phyloP scores from a whole-genome alignment of 2,888 invertebrate species.

The Sminthurides aquaticus region DNA sequence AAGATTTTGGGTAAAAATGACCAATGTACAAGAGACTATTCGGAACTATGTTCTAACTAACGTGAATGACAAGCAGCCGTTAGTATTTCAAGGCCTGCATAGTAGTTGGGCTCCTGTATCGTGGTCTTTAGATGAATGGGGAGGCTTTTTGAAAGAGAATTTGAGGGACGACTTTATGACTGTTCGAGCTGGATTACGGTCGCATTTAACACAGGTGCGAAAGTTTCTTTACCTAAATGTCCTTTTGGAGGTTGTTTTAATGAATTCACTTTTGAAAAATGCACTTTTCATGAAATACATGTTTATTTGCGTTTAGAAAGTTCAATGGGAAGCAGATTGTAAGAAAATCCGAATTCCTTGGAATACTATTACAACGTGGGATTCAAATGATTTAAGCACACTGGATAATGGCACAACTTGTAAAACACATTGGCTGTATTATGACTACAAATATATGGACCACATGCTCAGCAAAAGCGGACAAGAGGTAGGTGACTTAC shows the following conservation, averaged over 20 bases:
- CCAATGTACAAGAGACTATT: neutral
- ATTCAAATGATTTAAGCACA: conserved; percentile 41
- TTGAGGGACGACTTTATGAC: neutral
- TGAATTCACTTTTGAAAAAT: too few relatives aligned
- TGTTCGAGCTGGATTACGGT: neutral
- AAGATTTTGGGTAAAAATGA: neutral
- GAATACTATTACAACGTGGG: conserved; percentile 55
- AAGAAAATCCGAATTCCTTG: conserved; percentile 56
- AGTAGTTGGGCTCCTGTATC: conserved; percentile 55
- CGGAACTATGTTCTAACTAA: conserved; percentile 24
- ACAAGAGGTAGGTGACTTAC: neutral
- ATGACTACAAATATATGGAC: conserved; percentile 72
- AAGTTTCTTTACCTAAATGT: too few relatives aligned
- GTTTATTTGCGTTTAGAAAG: conserved; percentile 48
- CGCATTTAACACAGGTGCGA: neutral
- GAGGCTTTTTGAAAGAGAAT: conserved; percentile 48
- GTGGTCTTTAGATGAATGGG: conserved; percentile 59
- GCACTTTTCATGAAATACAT: neutral
- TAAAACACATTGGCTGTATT: conserved; percentile 61
- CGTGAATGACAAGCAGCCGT: conserved; percentile 32
- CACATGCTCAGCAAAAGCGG: neutral
- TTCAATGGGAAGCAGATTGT: conserved; percentile 74
- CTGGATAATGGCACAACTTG: conserved; percentile 3
- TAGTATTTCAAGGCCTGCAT: conserved; percentile 44
- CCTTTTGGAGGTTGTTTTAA: too few relatives aligned